These are phyloP conservation scores for Cephus sareptanus DNA, from an alignment of 2,888 invertebrate genomes.

Conservation along the genomic window DNA sequence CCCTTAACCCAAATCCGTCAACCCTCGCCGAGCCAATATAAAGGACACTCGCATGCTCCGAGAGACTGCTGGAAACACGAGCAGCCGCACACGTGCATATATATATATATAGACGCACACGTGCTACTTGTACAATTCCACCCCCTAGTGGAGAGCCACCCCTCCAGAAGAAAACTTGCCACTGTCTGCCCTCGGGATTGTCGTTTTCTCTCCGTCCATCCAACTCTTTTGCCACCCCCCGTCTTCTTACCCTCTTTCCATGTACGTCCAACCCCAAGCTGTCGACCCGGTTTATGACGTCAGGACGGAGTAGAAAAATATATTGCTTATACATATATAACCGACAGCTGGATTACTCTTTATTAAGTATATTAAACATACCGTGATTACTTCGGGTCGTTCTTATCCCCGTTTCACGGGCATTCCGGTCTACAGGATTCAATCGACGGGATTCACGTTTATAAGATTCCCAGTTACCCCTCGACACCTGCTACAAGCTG, in stretches of 20 bases:
- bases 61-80: not conserved
- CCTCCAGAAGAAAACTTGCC: not conserved
- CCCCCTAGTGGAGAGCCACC: not conserved
- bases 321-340: not conserved
- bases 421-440: not conserved
- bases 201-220: not conserved
- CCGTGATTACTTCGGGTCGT: not conserved
- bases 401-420: not conserved
- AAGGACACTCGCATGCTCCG: not conserved
- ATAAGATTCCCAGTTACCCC: not conserved
- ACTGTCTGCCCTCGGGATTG: not conserved
- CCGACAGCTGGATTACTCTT: not conserved
- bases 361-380: not conserved
- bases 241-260: too few relatives aligned
- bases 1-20: constrained; percentile 40
- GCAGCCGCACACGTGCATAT: too few relatives aligned
- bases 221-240: not conserved
- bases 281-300: not conserved
- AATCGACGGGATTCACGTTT: not conserved
- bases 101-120: too few relatives aligned
- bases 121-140: not conserved
- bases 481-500: not conserved
- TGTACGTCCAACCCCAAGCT: not conserved
- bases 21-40: not conserved
- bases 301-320: not conserved